Conservation (phyloP, 2,113 vertebrate genomes). For the Apodemus sylvaticus region DNA sequence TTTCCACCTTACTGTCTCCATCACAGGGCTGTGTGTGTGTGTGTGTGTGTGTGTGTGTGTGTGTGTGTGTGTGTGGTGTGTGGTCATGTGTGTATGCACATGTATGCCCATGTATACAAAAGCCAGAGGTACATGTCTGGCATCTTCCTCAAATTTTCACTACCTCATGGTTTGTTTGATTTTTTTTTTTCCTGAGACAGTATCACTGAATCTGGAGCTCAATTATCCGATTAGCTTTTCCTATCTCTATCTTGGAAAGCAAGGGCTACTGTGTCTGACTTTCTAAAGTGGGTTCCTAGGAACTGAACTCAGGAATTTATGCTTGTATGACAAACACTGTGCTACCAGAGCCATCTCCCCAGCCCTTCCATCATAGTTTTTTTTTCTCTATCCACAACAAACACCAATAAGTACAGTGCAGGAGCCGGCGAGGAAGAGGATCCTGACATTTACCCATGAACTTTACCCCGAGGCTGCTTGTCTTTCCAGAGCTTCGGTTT, state of each 20-base stretch:
- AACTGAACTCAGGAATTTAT: background rate
- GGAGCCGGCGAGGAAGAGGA: background rate
- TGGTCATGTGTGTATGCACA: background rate
- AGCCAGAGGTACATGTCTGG: background rate
- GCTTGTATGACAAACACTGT: background rate
- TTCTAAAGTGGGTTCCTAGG: background rate
- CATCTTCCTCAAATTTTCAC: no score
- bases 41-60: background rate
- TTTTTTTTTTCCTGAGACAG: background rate
- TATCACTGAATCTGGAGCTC: background rate
- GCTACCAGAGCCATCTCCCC: background rate
- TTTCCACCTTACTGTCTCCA: background rate
- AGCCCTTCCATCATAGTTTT: no score
- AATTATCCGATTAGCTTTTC: background rate
- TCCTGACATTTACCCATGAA: background rate
- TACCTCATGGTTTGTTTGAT: background rate
- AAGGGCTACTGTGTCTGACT: background rate
- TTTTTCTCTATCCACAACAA: background rate
- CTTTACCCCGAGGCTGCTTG: background rate
- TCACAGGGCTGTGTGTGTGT: background rate
- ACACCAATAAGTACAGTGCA: background rate
- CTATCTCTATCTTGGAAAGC: no score
- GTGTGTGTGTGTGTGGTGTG: background rate
- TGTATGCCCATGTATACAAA: background rate
- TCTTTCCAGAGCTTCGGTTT: background rate